A percentile compares a stretch with the other conserved stretches of the same genome.
These are phyloP conservation scores for Dysmachus trigonus DNA, from an alignment of 2,888 invertebrate species.

Conservation along the genomic window DNA sequence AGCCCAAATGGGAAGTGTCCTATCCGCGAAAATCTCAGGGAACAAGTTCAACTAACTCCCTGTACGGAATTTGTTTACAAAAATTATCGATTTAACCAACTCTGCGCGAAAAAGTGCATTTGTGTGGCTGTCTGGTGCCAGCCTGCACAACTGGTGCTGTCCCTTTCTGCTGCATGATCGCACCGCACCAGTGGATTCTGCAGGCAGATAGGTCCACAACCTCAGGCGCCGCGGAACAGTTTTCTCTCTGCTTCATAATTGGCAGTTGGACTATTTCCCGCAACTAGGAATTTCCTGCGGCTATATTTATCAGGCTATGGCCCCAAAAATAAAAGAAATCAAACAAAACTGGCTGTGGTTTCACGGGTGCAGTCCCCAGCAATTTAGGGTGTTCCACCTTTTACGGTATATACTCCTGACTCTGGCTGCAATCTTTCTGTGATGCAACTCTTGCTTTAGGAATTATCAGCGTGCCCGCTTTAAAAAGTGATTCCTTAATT, in stretches of 20 bases:
- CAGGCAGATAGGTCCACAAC: background rate
- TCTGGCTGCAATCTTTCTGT: background rate
- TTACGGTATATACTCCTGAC: background rate
- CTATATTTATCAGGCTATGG: background rate
- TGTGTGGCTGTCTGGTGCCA: conserved; percentile 7
- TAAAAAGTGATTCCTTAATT: background rate
- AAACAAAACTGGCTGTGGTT: background rate
- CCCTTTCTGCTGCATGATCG: background rate
- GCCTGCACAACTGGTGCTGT: background rate
- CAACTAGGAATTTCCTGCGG: background rate
- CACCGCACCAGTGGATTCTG: background rate
- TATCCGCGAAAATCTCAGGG: background rate
- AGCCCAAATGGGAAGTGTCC: background rate
- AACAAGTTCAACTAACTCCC: too few species aligned
- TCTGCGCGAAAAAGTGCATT: background rate
- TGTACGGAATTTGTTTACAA: conserved; percentile 16
- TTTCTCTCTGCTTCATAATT: background rate
- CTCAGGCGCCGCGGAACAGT: background rate
- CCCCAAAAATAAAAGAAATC: background rate
- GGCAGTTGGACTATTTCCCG: background rate
- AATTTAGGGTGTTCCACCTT: background rate
- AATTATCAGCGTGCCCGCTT: background rate
- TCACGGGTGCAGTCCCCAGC: background rate
- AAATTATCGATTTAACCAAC: background rate
- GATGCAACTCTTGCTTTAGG: background rate